phyloP scores from a whole-genome alignment of 2,888 invertebrate genomes.

The Ophion slaviceki region DNA sequence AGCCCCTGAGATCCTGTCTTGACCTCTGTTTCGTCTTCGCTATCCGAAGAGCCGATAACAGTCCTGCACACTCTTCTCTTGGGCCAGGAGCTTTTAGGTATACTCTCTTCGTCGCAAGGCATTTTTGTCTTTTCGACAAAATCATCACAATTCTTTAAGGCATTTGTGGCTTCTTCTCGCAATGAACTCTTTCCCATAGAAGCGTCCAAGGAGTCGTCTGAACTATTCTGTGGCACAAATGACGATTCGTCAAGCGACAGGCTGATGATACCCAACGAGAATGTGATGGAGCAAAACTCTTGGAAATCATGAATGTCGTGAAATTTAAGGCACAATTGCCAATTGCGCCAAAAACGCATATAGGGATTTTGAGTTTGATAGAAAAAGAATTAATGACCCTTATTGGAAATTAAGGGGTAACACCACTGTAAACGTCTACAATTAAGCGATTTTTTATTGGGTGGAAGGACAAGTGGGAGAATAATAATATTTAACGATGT shows the following conservation, averaged over 20 bases:
- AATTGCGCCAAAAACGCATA: no score
- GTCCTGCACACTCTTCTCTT: slow-evolving; percentile 36
- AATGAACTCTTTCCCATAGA: neutral
- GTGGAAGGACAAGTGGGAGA: no score
- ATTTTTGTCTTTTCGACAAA: slow-evolving; percentile 10
- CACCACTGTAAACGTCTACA: no score
- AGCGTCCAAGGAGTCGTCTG: slow-evolving; percentile 45
- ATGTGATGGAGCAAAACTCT: neutral
- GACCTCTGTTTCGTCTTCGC: slow-evolving; percentile 63
- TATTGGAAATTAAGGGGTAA: no score
- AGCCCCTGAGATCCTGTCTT: slow-evolving; percentile 14
- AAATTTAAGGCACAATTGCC: no score
- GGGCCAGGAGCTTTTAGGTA: neutral
- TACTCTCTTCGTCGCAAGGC: slow-evolving; percentile 16
- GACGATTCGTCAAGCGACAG: neutral
- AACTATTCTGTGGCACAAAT: slow-evolving; percentile 61
- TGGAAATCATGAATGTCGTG: neutral
- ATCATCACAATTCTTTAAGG: neutral
- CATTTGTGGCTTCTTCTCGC: neutral
- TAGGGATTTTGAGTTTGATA: no score
- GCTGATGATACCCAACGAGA: neutral
- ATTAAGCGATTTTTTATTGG: no score
- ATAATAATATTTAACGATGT: no score
- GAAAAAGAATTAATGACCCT: no score
- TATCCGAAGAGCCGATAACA: slow-evolving; percentile 67